Conservation (phyloP, 2,888 invertebrate genomes). For the Drosophila paranaensis region DNA sequence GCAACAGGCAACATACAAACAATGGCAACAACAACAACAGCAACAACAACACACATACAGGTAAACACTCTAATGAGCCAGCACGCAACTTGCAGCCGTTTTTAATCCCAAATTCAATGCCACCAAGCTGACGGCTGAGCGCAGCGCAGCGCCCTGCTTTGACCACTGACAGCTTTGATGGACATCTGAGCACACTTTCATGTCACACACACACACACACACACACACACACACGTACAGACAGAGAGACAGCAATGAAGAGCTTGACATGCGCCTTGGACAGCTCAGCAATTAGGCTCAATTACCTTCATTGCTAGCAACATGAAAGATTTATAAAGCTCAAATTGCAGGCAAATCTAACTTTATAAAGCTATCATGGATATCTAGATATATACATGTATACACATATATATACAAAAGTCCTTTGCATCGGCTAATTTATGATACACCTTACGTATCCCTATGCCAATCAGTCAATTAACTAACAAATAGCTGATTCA, state of each 20-base stretch:
- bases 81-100: constrained; percentile 64
- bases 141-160: constrained; percentile 19
- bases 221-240: constrained; percentile 31
- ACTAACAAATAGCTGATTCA: not conserved
- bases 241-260: constrained; percentile 26
- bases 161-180: constrained; percentile 72
- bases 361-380: not conserved
- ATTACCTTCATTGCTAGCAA: not conserved
- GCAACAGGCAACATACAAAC: constrained; percentile 10
- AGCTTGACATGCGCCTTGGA: constrained; percentile 50
- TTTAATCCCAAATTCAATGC: constrained; percentile 31
- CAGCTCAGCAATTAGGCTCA: constrained; percentile 32
- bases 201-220: constrained; percentile 45
- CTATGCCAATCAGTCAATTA: not conserved
- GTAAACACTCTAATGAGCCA: constrained; percentile 66
- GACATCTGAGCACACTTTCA: constrained; percentile 64
- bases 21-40: constrained; percentile 22
- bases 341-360: not conserved
- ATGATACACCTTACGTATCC: not conserved
- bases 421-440: not conserved
- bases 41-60: constrained; percentile 19
- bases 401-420: not conserved
- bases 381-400: too few relatives aligned
- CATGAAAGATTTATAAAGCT: constrained; percentile 5
- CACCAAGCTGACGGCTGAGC: constrained; percentile 3